Conservation (phyloP, 2,797 vertebrate genomes). For the Falco novaeseelandiae region DNA sequence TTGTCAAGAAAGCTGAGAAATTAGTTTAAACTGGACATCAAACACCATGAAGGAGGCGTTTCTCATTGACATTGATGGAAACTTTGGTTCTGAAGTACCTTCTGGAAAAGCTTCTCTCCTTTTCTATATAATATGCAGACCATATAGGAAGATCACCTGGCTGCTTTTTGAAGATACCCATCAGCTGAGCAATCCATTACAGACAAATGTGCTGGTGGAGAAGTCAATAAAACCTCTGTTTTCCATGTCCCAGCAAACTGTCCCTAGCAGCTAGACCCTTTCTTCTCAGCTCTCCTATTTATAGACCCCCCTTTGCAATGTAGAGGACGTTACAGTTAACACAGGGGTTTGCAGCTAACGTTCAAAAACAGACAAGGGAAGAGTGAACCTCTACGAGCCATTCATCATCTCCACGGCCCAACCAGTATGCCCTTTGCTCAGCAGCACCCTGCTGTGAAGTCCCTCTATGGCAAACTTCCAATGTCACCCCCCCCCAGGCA, state of each 20-base stretch:
- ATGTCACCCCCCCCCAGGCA: background rate
- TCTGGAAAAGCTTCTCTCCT: background rate
- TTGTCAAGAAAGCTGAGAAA: background rate
- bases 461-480: background rate
- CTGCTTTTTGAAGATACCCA: background rate
- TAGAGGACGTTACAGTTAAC: background rate
- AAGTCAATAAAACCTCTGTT: background rate
- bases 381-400: background rate
- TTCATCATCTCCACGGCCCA: rapidly evolving
- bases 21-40: background rate
- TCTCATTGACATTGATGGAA: background rate
- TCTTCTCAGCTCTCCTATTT: background rate
- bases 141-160: background rate
- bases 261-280: background rate
- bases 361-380: background rate
- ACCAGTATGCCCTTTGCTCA: background rate
- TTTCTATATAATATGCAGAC: background rate
- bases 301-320: background rate
- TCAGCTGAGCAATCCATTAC: background rate
- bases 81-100: background rate
- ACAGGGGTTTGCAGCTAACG: background rate
- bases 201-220: background rate
- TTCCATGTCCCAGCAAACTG: background rate
- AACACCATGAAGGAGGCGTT: background rate
- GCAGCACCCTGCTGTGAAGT: background rate